phyloP scores from a whole-genome alignment of 2,797 vertebrate genomes.

The Cynopterus sphinx region DNA sequence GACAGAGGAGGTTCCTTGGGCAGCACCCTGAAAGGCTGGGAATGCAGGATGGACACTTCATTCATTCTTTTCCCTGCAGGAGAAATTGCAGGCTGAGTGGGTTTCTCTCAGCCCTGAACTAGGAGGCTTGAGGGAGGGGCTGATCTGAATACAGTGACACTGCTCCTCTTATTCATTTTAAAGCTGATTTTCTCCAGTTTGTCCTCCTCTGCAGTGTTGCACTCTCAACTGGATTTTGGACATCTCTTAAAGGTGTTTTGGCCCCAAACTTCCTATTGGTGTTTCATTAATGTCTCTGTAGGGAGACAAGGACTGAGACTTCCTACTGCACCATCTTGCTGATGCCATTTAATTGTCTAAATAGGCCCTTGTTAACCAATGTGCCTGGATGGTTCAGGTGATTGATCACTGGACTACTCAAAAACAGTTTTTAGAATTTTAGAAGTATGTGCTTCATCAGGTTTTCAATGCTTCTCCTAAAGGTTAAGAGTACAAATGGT shows the following conservation, averaged over 20 bases:
- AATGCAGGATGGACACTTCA: background rate
- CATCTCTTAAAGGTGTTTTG: background rate
- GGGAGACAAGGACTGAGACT: background rate
- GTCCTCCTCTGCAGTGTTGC: background rate
- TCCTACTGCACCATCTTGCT: background rate
- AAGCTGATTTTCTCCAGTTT: background rate
- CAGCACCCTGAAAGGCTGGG: background rate
- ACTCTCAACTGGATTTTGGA: background rate
- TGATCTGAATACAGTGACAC: background rate
- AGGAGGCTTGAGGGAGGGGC: background rate
- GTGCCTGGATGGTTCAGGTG: background rate
- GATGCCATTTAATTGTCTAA: background rate
- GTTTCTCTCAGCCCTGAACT: background rate
- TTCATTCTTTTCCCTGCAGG: background rate
- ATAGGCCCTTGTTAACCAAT: background rate
- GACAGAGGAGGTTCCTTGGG: background rate
- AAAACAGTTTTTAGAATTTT: slow-evolving; percentile 4
- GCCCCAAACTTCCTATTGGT: background rate
- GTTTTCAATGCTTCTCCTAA: background rate
- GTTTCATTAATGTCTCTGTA: background rate
- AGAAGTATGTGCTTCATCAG: background rate
- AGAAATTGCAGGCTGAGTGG: background rate
- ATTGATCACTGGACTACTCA: background rate
- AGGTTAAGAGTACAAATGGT: background rate
- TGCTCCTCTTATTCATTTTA: background rate